Evolutionary conservation across 2,113 vertebrate genomes (phyloP).

Genomic region (Misgurnus mizolepis): DNA sequence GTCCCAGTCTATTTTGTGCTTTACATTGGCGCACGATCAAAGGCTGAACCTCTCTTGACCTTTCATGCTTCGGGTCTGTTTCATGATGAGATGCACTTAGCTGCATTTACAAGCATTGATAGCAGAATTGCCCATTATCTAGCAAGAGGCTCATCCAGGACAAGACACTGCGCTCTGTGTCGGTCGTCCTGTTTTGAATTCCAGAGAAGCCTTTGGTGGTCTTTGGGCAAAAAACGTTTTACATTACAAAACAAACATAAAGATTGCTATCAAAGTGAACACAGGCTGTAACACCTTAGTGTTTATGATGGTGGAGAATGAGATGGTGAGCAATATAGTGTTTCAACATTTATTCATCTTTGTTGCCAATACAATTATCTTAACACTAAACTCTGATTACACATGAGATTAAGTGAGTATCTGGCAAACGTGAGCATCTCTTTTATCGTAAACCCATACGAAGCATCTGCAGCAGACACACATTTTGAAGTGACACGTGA

Average conservation of each 20-base stretch:
- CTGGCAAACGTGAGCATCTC: no score
- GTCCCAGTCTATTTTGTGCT: slow-evolving; percentile 40
- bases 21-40: slow-evolving; percentile 49
- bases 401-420: no score
- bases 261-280: slow-evolving; percentile 18
- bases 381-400: no score
- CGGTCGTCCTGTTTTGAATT: slow-evolving; percentile 28
- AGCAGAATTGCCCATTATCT: slow-evolving; percentile 29
- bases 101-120: slow-evolving; percentile 32
- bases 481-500: no score
- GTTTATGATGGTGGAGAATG: neutral
- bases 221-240: slow-evolving; percentile 17
- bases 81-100: slow-evolving; percentile 30
- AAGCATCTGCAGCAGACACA: no score
- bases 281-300: neutral
- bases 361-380: no score
- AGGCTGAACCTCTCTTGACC: slow-evolving; percentile 50
- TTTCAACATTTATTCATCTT: no score
- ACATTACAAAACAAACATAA: neutral
- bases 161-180: slow-evolving; percentile 12
- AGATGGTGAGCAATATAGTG: neutral
- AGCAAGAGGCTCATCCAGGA: slow-evolving; percentile 14
- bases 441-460: no score
- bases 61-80: slow-evolving; percentile 28
- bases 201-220: slow-evolving; percentile 34